Evolutionary conservation across 1,140 invertebrate genomes (phyloP).

Genomic region (Drosophila bifasciata): DNA sequence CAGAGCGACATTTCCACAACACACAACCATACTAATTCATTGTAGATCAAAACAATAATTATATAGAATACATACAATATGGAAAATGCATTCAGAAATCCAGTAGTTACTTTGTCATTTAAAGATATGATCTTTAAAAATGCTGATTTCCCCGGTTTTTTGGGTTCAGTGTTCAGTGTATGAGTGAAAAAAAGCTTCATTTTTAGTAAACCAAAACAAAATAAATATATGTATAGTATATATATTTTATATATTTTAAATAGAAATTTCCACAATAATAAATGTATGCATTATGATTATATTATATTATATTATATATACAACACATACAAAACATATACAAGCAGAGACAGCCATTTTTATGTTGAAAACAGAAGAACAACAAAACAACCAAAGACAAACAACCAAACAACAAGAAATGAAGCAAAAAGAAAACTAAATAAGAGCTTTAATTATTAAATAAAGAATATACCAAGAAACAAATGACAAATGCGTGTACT

Average conservation of each 20-base stretch:
- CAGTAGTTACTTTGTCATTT: constrained; percentile 81
- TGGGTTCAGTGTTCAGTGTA: constrained; percentile 67
- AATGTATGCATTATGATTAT: constrained; percentile 55
- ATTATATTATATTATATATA: constrained; percentile 52
- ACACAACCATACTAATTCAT: constrained; percentile 38
- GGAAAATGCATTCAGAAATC: constrained; percentile 54
- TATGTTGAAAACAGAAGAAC: constrained; percentile 63
- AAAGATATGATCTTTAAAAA: constrained; percentile 75
- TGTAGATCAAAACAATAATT: constrained; percentile 49
- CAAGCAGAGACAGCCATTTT: constrained; percentile 54
- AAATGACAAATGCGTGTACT: constrained; percentile 49
- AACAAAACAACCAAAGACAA: constrained; percentile 41
- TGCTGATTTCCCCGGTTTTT: constrained; percentile 74
- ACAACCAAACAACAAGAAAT: constrained; percentile 28
- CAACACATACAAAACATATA: constrained; percentile 47
- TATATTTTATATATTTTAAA: constrained; percentile 75
- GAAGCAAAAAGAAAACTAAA: constrained; percentile 61
- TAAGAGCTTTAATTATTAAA: constrained; percentile 83
- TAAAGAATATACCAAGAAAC: constrained; percentile 76
- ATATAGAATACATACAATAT: constrained; percentile 33
- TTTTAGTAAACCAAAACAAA: constrained; percentile 26
- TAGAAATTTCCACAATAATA: constrained; percentile 61
- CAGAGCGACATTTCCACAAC: constrained; percentile 16
- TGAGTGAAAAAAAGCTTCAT: constrained; percentile 58
- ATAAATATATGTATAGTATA: constrained; percentile 49